Evolutionary conservation across 1,140 invertebrate genomes (phyloP).

Genomic region (Chironomus striatipennis): DNA sequence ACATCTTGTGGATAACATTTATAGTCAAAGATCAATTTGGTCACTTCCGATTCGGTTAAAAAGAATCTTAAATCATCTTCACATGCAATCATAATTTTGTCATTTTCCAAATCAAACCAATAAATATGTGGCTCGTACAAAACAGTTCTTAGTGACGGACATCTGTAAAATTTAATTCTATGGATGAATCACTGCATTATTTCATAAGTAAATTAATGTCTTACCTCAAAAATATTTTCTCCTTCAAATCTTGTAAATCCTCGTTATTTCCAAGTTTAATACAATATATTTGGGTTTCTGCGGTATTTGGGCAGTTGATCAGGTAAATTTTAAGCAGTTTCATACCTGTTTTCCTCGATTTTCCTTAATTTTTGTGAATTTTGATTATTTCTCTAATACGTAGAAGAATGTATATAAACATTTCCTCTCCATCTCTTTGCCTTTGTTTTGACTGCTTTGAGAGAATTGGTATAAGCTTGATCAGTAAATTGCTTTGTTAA

Average conservation of each 20-base stretch:
- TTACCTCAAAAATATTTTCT: neutral
- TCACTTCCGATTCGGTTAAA: neutral
- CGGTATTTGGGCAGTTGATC: neutral
- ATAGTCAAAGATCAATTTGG: neutral
- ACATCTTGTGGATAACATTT: neutral
- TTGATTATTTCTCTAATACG: too few relatives aligned
- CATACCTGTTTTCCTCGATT: neutral
- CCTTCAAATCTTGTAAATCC: neutral
- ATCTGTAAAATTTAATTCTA: neutral
- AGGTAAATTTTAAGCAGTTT: neutral
- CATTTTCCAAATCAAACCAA: conserved; percentile 17
- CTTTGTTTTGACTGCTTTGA: too few relatives aligned
- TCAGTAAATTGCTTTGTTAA: too few relatives aligned
- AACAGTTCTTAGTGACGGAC: neutral
- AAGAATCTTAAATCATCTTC: conserved; percentile 2
- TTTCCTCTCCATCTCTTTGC: too few relatives aligned
- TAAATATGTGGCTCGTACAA: neutral
- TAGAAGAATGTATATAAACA: too few relatives aligned
- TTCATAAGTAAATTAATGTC: neutral
- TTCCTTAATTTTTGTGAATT: neutral
- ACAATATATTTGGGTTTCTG: neutral
- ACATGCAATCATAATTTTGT: neutral
- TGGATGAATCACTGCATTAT: neutral
- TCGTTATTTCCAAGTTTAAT: neutral
- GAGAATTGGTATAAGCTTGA: too few relatives aligned